A percentile compares a stretch with the other conserved stretches of the same genome.
Conservation (phyloP, 2,888 invertebrate genomes). For the Serripes groenlandicus region DNA sequence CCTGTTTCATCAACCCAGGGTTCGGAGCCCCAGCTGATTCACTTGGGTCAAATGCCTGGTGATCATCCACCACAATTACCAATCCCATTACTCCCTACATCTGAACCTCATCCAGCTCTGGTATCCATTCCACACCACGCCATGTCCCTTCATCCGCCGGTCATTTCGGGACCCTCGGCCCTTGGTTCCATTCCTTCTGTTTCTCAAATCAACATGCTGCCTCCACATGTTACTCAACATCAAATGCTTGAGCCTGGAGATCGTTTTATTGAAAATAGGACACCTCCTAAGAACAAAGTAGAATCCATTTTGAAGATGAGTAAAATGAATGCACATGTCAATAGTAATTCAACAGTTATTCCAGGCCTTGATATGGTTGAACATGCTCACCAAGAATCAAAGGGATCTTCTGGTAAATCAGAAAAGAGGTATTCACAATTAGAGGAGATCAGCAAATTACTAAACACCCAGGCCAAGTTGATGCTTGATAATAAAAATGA, state of each 20-base stretch:
- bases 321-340: neutral
- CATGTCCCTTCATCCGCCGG: constrained; percentile 65
- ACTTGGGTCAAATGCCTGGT: constrained; percentile 48
- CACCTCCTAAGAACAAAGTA: neutral
- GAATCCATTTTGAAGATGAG: neutral
- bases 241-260: neutral
- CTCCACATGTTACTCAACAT: neutral
- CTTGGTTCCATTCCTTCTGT: neutral
- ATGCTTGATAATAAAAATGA: constrained; percentile 36
- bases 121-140: neutral
- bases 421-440: constrained; percentile 44
- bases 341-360: constrained; percentile 4
- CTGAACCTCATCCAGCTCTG: constrained; percentile 52
- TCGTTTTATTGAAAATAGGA: neutral
- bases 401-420: neutral
- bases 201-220: neutral
- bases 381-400: neutral
- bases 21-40: constrained; percentile 47
- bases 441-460: constrained; percentile 78
- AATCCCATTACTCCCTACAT: constrained; percentile 53
- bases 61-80: constrained; percentile 52
- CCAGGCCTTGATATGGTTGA: constrained; percentile 40
- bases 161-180: constrained; percentile 44
- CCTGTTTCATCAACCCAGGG: constrained; percentile 29
- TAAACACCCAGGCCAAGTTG: constrained; percentile 74